Evolutionary conservation across 2,888 invertebrate species (phyloP).

Genomic region (Agrochola circellaris): DNA sequence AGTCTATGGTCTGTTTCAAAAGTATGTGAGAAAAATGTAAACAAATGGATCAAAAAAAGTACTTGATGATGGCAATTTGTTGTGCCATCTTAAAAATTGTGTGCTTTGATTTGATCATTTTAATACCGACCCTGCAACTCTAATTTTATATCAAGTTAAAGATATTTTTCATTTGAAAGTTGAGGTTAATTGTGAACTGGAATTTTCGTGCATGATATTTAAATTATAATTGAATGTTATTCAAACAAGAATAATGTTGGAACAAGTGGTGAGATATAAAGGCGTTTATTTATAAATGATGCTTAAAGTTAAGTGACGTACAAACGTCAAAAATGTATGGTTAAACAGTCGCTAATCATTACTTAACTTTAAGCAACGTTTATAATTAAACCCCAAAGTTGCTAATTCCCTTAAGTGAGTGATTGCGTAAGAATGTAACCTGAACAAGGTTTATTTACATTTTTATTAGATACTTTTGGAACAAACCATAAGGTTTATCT

Average conservation of each 20-base stretch:
- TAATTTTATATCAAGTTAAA: background rate
- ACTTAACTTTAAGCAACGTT: too few relatives aligned
- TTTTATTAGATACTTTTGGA: background rate
- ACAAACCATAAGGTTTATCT: background rate
- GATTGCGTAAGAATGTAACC: background rate
- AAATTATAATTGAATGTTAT: background rate
- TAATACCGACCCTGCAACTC: background rate
- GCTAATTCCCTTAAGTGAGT: background rate
- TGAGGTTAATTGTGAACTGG: background rate
- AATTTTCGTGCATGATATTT: background rate
- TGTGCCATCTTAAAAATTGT: background rate
- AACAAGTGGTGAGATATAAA: background rate
- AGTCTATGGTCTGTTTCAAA: background rate
- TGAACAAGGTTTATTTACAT: background rate
- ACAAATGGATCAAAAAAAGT: background rate
- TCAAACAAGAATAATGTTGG: background rate
- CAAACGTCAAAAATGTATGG: too few relatives aligned
- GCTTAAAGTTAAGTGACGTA: too few relatives aligned
- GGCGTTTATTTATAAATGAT: too few relatives aligned
- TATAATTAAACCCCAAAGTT: background rate
- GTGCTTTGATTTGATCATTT: background rate
- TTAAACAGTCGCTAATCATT: too few relatives aligned
- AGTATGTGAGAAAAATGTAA: background rate
- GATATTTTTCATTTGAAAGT: background rate
- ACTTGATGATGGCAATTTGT: background rate